Evolutionary conservation across 2,888 invertebrate species (phyloP), one percentile per base, ranked within the genome.

Genomic region (Bellardia bayeri): DNA sequence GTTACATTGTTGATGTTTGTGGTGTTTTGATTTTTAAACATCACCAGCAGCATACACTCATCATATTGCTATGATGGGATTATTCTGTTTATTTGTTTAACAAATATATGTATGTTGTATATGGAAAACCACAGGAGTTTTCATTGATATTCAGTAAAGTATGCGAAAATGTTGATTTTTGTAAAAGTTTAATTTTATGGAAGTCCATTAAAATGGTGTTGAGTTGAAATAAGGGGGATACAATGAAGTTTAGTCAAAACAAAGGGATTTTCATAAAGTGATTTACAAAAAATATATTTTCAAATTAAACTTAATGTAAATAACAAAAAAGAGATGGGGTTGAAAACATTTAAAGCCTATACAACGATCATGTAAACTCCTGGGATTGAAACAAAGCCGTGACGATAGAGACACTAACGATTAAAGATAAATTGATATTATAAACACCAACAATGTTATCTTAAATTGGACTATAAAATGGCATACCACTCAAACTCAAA

Each of bases 61-160:
- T 75, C 75, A 69, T 45, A 23, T 40, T 42, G 56, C 63, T 71
- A n/a, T 16, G 30, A 33, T 58, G 9, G 3, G 58, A 23, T 56
- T 23, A 63, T 1, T 69, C 45, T 37, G 23, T 49, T 58, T 37
- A 82, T 72, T 56, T 33, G 56, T 56, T 49, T 61, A 45, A 37
- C 30, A 37, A 33, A 30, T 71, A 23, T 23, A 23, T 23, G 23
- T 23, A 56, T 40, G 33, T 64, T 40, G 33, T 64, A 9, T 69
- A 37, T 42, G 42, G 33, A 75, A 75, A 80, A 69, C 85, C 85
- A 80, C 85, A 80, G 74, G 85, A 85, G 84, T 79, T 85, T 85
- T 68, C 84, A 74, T 76, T 83, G 54, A 76, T 82, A 49, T 58
- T 66, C 33, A 56, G 23, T 56, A 64, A 63, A 83, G n/a, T 71